Evolutionary conservation across 37 sponge, comb jelly and placozoan species (phyloP).

Genomic region (Oscarella lobularis): DNA sequence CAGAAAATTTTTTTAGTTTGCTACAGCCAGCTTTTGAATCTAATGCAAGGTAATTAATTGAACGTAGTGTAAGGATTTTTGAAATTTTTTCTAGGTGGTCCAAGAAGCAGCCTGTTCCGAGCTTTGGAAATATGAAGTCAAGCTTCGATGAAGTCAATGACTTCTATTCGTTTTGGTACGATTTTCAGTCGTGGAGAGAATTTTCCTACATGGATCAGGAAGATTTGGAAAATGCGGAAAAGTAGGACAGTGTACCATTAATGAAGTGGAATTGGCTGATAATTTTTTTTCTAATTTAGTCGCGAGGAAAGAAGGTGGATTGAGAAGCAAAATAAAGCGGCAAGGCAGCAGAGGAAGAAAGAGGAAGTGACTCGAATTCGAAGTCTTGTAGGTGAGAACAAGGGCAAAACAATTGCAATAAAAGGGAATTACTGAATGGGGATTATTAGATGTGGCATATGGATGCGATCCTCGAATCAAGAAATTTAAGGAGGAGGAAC

Average conservation of each 20-base stretch:
- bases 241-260: conserved; percentile 14
- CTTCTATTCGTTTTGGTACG: conserved; percentile 88
- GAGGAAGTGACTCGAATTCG: conserved; percentile 70
- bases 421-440: neutral
- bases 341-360: conserved; percentile 59
- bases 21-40: conserved; percentile 61
- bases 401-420: neutral
- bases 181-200: conserved; percentile 93
- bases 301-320: conserved; percentile 90
- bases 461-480: conserved; percentile 79
- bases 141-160: conserved; percentile 55
- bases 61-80: too few relatives aligned
- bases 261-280: neutral
- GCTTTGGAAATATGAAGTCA: conserved; percentile 38
- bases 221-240: conserved; percentile 79
- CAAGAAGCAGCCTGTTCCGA: conserved; percentile 59
- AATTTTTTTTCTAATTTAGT: conserved; percentile 14
- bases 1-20: conserved; percentile 66
- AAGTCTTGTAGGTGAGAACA: conserved; percentile 52
- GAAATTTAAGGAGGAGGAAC: conserved; percentile 65
- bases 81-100: conserved; percentile 68
- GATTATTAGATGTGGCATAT: conserved; percentile 60
- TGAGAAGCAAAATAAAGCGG: conserved; percentile 89
- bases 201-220: conserved; percentile 94
- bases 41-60: conserved; percentile 49